Evolutionary conservation across 2,888 invertebrate genomes (phyloP).

Genomic region (Parnassius mnemosyne): DNA sequence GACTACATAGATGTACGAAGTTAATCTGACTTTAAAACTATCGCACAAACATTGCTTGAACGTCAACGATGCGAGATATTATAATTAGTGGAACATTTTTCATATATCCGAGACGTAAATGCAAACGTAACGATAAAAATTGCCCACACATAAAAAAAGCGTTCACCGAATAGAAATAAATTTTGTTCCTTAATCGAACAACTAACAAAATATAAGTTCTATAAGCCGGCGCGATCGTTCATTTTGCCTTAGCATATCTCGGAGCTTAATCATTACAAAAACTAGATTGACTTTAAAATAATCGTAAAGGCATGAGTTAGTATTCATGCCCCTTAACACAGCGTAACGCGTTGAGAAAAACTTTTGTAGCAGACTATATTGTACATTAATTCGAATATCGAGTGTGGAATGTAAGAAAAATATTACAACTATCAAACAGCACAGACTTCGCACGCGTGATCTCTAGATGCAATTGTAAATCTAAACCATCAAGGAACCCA

Average conservation of each 20-base stretch:
- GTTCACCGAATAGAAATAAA: conserved; percentile 1
- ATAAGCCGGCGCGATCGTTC: conserved; percentile 9
- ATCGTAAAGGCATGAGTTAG: conserved; percentile 15
- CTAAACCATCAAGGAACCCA: no score
- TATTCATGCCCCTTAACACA: conserved; percentile 12
- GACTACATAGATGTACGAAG: no score
- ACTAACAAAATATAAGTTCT: conserved; percentile 16
- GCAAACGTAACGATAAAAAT: neutral
- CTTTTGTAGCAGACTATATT: neutral
- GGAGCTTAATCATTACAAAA: conserved; percentile 13
- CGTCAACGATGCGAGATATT: no score
- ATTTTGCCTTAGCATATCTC: conserved; percentile 8
- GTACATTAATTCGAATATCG: neutral
- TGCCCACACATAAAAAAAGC: no score
- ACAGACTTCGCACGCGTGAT: no score
- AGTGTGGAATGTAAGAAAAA: neutral
- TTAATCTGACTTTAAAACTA: no score
- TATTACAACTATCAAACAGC: no score
- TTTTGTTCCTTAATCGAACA: conserved; percentile 15
- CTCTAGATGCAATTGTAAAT: no score
- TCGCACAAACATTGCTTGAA: no score
- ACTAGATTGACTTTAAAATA: conserved; percentile 20
- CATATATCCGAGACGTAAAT: conserved; percentile 8
- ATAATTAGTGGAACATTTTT: conserved; percentile 7
- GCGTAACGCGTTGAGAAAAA: conserved; percentile 7